Base-by-base conservation (phyloP, 2,888 invertebrate species). In the Cenopis cana region DNA sequence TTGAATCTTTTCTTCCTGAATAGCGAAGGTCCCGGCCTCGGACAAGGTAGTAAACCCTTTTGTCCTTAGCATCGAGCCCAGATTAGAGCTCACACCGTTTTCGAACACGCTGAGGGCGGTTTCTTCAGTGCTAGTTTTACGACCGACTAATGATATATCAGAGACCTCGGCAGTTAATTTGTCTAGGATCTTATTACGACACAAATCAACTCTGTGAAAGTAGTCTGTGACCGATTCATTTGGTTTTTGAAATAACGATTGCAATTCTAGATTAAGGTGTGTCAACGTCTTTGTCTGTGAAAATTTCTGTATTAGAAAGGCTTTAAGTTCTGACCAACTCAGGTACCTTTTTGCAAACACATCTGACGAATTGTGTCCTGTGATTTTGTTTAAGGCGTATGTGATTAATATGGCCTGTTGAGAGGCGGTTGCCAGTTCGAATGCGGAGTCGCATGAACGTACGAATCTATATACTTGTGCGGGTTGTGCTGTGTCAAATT, bases 121-220 rank as follows among this genome's bases (percentile, higher is more conserved):
- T 68, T 79, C 79, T 54, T 79, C 79, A 0, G 78, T 73, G 0
- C 75, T 75, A 0, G 61, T 49, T 50, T 67, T 33, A 0, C 78
- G 68, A 12, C 77, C 78, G 41, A 18, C 5, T 14, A 81, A 36
- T 0, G 77, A 75, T 0, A 20, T 5, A 33, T 79, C 77, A 0
- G 18, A 18, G n/a, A 76, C 62, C 70, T 81, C 78, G 0, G 75
- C 62, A 1, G 67, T 71, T 33, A 79, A 6, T 74, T 79, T 80
- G 72, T 78, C 79, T 17, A 80, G 33, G 0, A 80, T 76, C 77
- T 79, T 79, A n/a, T 72, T 76, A n/a, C 74, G 56, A 33, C 74
- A 73, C 4, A 75, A 12, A 4, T 62, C 50, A 0, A 62, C 33
- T 38, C 76, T 81, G 9, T 66, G 61, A 18, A 60, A 65, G 14